These are phyloP conservation scores for Rhogogaster chlorosoma DNA, from an alignment of 2,888 invertebrate species.

Conservation along the genomic window DNA sequence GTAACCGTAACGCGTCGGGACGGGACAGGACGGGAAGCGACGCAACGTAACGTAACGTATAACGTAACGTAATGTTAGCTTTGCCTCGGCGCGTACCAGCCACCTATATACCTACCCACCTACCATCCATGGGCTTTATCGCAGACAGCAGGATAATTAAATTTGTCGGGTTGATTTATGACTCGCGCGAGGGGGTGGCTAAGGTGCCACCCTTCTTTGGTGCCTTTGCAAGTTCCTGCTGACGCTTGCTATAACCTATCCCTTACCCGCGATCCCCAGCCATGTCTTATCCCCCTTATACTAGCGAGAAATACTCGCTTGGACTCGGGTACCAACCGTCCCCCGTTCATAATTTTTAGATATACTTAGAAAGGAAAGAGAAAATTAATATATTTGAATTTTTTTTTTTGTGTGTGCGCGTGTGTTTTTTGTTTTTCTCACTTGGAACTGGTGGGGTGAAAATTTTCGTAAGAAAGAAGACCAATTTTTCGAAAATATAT, in stretches of 20 bases:
- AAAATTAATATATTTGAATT: not conserved
- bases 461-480: not conserved
- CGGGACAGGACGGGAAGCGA: slow-evolving; percentile 9
- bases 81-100: slow-evolving; percentile 19
- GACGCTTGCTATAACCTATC: slow-evolving; percentile 32
- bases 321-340: not conserved
- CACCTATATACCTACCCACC: slow-evolving; percentile 14
- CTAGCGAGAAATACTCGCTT: not conserved
- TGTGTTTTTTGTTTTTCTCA: not conserved
- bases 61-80: slow-evolving; percentile 27
- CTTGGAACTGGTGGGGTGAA: not conserved
- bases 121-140: slow-evolving; percentile 75
- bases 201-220: not conserved
- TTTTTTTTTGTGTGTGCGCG: too few species aligned
- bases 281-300: slow-evolving; percentile 18
- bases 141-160: slow-evolving; percentile 81
- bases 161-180: slow-evolving; percentile 82
- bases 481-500: slow-evolving; percentile 47
- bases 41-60: slow-evolving; percentile 28
- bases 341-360: not conserved
- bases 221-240: slow-evolving; percentile 40
- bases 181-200: slow-evolving; percentile 68
- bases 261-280: slow-evolving; percentile 9
- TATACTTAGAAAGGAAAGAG: not conserved
- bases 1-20: not conserved